phyloP scores from a whole-genome alignment of 2,888 invertebrate species.

The Tenthredo amoena region DNA sequence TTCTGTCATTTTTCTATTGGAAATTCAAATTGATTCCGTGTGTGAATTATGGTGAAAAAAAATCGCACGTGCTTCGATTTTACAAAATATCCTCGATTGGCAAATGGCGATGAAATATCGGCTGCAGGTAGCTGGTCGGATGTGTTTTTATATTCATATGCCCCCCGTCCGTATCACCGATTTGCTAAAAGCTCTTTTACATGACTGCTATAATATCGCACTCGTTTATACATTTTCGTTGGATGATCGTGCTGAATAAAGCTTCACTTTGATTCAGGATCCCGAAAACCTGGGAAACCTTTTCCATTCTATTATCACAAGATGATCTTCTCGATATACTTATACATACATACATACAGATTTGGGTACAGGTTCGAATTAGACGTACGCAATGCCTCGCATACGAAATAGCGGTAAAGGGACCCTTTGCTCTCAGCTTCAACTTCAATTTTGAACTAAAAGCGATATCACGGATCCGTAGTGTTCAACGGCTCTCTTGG shows the following conservation, averaged over 20 bases:
- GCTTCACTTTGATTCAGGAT: background rate
- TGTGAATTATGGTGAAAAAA: background rate
- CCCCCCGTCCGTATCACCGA: background rate
- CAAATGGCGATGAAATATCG: background rate
- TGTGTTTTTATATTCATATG: background rate
- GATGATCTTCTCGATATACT: background rate
- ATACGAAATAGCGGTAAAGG: background rate
- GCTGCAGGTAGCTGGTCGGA: background rate
- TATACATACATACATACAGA: background rate
- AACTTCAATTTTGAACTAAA: background rate
- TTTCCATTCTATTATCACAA: background rate
- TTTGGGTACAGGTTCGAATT: background rate
- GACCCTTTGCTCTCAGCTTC: background rate
- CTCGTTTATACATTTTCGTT: background rate
- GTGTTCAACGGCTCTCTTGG: background rate
- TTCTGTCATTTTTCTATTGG: background rate
- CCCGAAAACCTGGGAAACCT: background rate
- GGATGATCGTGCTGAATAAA: background rate
- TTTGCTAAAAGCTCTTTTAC: background rate
- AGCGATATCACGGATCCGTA: background rate
- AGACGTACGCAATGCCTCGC: background rate
- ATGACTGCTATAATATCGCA: background rate
- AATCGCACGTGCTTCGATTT: background rate
- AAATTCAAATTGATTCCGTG: background rate
- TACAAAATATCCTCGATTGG: background rate